Evolutionary conservation across 2,888 invertebrate genomes (phyloP).

Genomic region (Macrostomum cliftonense): DNA sequence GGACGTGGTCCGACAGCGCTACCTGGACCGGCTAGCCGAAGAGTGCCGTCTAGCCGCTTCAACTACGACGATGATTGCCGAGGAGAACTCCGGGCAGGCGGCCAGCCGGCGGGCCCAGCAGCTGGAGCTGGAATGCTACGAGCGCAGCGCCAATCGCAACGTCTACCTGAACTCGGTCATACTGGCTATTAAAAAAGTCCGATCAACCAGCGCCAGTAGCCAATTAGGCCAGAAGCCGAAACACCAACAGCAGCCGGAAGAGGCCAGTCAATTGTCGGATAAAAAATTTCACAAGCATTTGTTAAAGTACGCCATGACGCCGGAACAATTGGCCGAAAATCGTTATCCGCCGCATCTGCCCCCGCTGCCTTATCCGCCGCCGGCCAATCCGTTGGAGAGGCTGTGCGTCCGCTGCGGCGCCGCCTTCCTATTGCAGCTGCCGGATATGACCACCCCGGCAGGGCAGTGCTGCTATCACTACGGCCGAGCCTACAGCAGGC

Average conservation of each 20-base stretch:
- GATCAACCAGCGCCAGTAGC: constrained; percentile 14
- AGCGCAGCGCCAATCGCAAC: constrained; percentile 33
- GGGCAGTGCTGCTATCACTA: constrained; percentile 71
- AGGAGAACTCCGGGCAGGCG: constrained; percentile 17
- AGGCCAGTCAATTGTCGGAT: too few species aligned
- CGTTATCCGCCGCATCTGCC: neutral
- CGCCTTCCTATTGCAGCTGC: neutral
- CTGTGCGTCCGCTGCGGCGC: neutral
- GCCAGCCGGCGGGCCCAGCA: constrained; percentile 28
- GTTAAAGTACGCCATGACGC: too few species aligned
- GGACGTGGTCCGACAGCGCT: constrained; percentile 60
- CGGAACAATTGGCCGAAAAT: too few species aligned
- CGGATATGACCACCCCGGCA: neutral
- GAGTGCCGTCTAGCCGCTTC: constrained; percentile 52
- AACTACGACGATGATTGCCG: constrained; percentile 12
- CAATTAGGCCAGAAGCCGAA: too few species aligned
- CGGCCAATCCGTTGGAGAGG: neutral
- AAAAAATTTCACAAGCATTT: too few species aligned
- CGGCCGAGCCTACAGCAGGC: constrained; percentile 55
- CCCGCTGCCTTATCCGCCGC: neutral
- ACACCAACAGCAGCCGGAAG: too few species aligned
- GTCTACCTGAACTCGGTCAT: constrained; percentile 41
- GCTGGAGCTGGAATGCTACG: constrained; percentile 38
- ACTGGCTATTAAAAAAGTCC: constrained; percentile 37
- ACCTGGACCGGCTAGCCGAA: constrained; percentile 67